Percentiles rank a stretch among this genome's conserved stretches.
These are phyloP conservation scores for Ophion obscuratus DNA, from an alignment of 2,888 invertebrate genomes.

Conservation along the genomic window DNA sequence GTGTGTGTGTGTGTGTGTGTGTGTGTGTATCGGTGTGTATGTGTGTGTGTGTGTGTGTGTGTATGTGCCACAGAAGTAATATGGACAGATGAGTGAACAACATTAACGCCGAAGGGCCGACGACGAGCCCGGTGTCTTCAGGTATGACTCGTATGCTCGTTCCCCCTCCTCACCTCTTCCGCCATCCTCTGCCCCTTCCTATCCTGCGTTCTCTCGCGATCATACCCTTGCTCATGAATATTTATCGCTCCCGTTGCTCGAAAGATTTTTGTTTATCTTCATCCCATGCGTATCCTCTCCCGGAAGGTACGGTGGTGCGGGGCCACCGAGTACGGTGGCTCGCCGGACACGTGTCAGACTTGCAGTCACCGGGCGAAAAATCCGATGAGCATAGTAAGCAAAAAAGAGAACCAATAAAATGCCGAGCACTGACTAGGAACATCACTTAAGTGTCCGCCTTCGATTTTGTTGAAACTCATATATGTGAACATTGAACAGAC, in stretches of 20 bases:
- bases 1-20: too few relatives aligned
- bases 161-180: neutral
- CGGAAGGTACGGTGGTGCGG: constrained; percentile 18
- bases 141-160: constrained; percentile 24
- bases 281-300: constrained; percentile 56
- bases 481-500: too few relatives aligned
- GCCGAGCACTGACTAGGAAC: too few relatives aligned
- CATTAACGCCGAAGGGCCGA: constrained; percentile 47
- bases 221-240: constrained; percentile 72
- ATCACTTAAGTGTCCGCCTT: too few relatives aligned
- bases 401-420: neutral
- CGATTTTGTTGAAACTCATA: too few relatives aligned
- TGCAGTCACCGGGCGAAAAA: neutral
- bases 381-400: neutral
- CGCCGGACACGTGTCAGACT: constrained; percentile 27
- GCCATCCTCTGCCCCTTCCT: too few relatives aligned
- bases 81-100: constrained; percentile 20
- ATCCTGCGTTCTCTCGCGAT: constrained; percentile 45
- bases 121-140: constrained; percentile 71
- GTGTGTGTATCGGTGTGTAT: too few relatives aligned
- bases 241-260: constrained; percentile 70
- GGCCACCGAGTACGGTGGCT: constrained; percentile 13
- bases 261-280: constrained; percentile 71
- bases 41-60: too few relatives aligned
- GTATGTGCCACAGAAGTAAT: constrained; percentile 12